These are phyloP conservation scores for Chiloscyllium plagiosum DNA, from an alignment of 2,113 vertebrate species.

Conservation along the genomic window DNA sequence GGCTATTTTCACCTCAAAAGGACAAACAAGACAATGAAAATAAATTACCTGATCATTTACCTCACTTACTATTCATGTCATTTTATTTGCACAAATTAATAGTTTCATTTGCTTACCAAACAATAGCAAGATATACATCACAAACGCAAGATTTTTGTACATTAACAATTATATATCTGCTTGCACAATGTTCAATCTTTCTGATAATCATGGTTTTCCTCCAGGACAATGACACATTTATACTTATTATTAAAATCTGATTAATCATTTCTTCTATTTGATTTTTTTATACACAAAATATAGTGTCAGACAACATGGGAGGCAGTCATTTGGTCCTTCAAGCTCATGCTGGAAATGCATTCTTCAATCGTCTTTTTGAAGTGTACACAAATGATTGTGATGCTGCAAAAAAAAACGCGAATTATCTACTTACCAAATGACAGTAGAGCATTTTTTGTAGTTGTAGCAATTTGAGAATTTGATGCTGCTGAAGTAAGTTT, in stretches of 20 bases:
- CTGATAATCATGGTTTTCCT: not conserved
- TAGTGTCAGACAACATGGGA: not conserved
- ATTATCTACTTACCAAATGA: constrained; percentile 59
- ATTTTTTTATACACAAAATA: not conserved
- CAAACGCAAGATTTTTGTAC: not conserved
- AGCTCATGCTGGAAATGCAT: not conserved
- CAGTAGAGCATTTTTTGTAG: constrained; percentile 54
- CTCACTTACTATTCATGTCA: not conserved
- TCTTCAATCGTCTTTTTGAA: not conserved
- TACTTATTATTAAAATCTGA: not conserved
- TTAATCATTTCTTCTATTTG: not conserved
- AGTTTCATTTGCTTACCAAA: not conserved
- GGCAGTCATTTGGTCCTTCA: not conserved
- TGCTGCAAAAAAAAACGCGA: not conserved
- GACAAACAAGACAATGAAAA: not conserved
- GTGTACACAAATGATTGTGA: not conserved
- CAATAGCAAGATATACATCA: not conserved
- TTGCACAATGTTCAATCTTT: not conserved
- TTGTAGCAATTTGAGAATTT: constrained; percentile 48
- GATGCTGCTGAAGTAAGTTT: constrained; percentile 55
- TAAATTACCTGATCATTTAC: not conserved
- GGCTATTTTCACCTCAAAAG: too few relatives aligned
- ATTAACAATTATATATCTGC: not conserved
- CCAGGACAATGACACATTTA: not conserved
- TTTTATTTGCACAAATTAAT: not conserved